Base-by-base conservation (phyloP, 2,888 invertebrate genomes). In the Marronus borbonicus region DNA sequence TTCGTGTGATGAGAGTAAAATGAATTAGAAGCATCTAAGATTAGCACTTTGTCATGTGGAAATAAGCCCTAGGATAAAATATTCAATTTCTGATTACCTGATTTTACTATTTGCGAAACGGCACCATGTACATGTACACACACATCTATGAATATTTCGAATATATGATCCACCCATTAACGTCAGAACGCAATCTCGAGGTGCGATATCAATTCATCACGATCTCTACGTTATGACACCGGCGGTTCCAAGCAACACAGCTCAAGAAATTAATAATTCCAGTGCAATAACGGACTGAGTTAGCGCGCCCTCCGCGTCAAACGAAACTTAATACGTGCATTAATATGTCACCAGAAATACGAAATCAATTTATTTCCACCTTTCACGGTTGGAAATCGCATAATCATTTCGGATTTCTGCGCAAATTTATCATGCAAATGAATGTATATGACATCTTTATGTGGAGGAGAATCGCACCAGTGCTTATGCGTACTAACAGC, bases 311-410 rank as follows among this genome's bases (percentile, higher is more conserved):
- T 74, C 82, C 83, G 84, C 84, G 86, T 85, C 86, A 85, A 65
- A 79, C 84, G 85, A 85, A 86, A 86, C 87, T 88, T 87, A 88
- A 87, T 88, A 87, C 86, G 86, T 88, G 87, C 88, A 88, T 88
- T 88, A 88, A 88, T 88, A 88, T 88, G 88, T 88, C 88, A 88
- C 87, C 87, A 84, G 87, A 86, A 87, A 86, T 86, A 87, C 85
- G 86, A 86, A 88, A 88, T 88, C 88, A 88, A 88, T 88, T 88
- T 88, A 88, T 88, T 88, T 87, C 83, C 88, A 88, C 87, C 88
- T 87, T 88, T 88, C 87, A 88, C 70, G 58, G 79, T 79, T 81
- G 83, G 85, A 87, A 87, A 88, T 87, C 87, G 87, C 84, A 87
- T 87, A 88, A 88, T 88, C 85, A 87, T 86, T 85, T 85, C 84